Conservation (phyloP, 2,113 vertebrate genomes). For the Noturus placidus region DNA sequence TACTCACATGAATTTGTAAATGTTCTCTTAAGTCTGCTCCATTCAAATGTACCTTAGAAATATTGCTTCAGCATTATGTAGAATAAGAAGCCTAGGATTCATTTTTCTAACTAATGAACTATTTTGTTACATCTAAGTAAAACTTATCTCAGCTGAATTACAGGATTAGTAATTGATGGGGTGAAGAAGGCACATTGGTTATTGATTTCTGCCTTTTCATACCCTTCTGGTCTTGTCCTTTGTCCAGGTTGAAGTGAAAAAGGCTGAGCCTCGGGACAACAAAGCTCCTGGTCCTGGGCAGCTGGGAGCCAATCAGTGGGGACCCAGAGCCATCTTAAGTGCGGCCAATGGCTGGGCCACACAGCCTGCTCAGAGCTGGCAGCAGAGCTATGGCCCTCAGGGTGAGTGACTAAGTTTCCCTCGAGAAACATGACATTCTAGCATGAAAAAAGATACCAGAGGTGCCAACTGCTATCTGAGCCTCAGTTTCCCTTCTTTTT, state of each 20-base stretch:
- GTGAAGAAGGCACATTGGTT: constrained; percentile 58
- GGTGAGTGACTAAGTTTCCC: constrained; percentile 75
- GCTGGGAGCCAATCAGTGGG: constrained; percentile 90
- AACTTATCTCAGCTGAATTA: constrained; percentile 62
- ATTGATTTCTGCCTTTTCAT: constrained; percentile 69
- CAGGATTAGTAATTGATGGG: constrained; percentile 47
- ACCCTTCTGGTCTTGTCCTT: constrained; percentile 77
- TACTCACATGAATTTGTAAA: not conserved
- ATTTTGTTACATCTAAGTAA: constrained; percentile 70
- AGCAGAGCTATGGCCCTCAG: constrained; percentile 93
- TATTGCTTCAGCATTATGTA: constrained; percentile 68
- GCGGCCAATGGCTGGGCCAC: constrained; percentile 97
- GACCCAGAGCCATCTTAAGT: constrained; percentile 87
- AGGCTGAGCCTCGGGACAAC: constrained; percentile 94
- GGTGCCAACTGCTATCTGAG: constrained; percentile 45
- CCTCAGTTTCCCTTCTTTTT: constrained; percentile 33
- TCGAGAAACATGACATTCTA: constrained; percentile 35
- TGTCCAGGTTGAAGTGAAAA: constrained; percentile 98
- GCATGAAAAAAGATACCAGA: constrained; percentile 43
- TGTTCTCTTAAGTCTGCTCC: not conserved
- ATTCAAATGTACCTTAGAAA: constrained; percentile 87
- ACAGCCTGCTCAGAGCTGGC: constrained; percentile 92
- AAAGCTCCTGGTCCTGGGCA: constrained; percentile 89
- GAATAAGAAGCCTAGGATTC: constrained; percentile 48
- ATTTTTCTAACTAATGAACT: constrained; percentile 57